Evolutionary conservation across 2,888 invertebrate genomes (phyloP).

Genomic region (Tanytarsus gracilentus): DNA sequence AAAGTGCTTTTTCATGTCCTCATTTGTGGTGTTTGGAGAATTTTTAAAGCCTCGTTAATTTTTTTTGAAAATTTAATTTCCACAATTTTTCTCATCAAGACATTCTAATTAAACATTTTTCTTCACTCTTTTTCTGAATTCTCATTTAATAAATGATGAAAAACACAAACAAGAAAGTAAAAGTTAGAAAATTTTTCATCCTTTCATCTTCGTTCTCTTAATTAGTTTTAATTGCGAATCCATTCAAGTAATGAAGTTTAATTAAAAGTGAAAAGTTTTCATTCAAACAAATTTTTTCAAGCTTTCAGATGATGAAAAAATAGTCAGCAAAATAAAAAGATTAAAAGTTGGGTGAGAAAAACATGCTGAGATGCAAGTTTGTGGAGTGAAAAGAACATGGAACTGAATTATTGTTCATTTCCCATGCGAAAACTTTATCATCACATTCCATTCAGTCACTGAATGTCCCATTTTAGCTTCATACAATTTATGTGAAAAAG

Average conservation of each 20-base stretch:
- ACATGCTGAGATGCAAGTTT: neutral
- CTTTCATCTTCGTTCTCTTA: neutral
- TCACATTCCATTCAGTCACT: neutral
- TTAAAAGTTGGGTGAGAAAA: neutral
- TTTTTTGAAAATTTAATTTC: neutral
- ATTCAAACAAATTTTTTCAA: neutral
- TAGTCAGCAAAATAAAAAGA: neutral
- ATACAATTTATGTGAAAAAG: no score
- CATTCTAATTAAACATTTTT: neutral
- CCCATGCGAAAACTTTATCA: conserved; percentile 11
- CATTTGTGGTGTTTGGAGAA: neutral
- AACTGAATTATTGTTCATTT: neutral
- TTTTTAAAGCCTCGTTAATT: neutral
- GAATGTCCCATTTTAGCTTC: no score
- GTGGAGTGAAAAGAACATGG: neutral
- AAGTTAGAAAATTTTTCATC: neutral
- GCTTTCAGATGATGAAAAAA: neutral
- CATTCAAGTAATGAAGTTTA: conserved; percentile 2
- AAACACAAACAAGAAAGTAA: neutral
- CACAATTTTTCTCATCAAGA: neutral
- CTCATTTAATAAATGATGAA: no score
- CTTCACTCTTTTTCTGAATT: neutral
- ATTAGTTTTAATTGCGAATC: conserved; percentile 13
- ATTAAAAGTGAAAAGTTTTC: neutral
- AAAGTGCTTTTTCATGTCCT: neutral